A percentile compares a stretch with the other conserved stretches of the same genome.
Conservation (phyloP, 2,888 invertebrate species). For the Trilocha varians region DNA sequence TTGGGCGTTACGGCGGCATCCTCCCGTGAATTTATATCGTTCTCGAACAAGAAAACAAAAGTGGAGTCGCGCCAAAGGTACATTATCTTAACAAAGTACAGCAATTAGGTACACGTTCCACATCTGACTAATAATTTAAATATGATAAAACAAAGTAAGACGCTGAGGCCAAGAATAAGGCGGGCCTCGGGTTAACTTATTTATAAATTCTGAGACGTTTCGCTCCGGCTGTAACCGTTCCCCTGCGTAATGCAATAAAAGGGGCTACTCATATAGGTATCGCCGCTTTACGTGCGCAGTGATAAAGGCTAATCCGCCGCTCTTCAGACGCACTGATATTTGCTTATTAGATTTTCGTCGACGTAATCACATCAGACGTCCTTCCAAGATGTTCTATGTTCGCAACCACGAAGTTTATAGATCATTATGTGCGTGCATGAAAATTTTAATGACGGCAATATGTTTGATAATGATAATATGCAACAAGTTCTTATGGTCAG, state of each 20-base stretch:
- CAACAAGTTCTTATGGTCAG: too few species aligned
- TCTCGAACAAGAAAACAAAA: slow-evolving; percentile 70
- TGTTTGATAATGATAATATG: too few species aligned
- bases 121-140: slow-evolving; percentile 74
- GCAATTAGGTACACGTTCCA: slow-evolving; percentile 74
- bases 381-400: neutral
- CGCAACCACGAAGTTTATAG: neutral
- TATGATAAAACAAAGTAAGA: slow-evolving; percentile 72
- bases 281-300: slow-evolving; percentile 57
- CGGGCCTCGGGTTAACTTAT: slow-evolving; percentile 63
- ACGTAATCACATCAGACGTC: slow-evolving; percentile 12
- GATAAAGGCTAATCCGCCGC: slow-evolving; percentile 66
- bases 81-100: slow-evolving; percentile 74
- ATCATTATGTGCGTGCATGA: neutral
- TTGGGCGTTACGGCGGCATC: slow-evolving; percentile 57
- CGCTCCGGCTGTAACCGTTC: slow-evolving; percentile 48
- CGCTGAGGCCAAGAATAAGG: slow-evolving; percentile 60
- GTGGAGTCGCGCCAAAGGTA: slow-evolving; percentile 71
- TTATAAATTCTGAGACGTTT: slow-evolving; percentile 66
- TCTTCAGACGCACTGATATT: slow-evolving; percentile 45
- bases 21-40: slow-evolving; percentile 66
- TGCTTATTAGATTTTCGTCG: slow-evolving; percentile 51
- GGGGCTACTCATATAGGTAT: slow-evolving; percentile 70
- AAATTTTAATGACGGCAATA: too few species aligned
- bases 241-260: slow-evolving; percentile 68